Conservation (phyloP, 2,113 vertebrate genomes). For the Hemiprocne comata region DNA sequence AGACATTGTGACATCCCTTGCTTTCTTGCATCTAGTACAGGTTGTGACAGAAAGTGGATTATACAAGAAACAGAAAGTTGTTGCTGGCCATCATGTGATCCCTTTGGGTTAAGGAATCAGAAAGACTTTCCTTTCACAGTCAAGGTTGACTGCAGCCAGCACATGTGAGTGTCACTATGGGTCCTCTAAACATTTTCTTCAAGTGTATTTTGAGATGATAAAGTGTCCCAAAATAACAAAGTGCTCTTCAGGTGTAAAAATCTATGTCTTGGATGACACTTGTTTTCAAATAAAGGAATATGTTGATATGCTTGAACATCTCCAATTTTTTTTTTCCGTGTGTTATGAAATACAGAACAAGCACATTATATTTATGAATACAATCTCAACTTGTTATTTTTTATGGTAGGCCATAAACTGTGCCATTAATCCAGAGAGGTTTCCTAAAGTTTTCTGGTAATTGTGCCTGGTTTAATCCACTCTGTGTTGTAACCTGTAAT, state of each 20-base stretch:
- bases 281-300: background rate
- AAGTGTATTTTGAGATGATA: background rate
- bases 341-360: background rate
- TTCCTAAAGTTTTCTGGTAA: background rate
- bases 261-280: background rate
- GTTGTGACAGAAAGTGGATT: background rate
- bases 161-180: background rate
- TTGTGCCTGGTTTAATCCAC: background rate
- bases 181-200: background rate
- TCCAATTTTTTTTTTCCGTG: background rate
- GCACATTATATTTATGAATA: background rate
- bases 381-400: background rate
- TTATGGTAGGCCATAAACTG: background rate
- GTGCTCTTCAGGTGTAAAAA: background rate
- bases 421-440: background rate
- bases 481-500: background rate
- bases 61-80: background rate
- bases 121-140: background rate
- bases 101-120: background rate
- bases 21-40: background rate
- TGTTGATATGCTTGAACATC: background rate
- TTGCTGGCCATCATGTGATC: background rate
- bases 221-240: background rate
- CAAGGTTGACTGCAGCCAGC: background rate
- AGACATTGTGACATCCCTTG: background rate